phyloP scores from a whole-genome alignment of 2,113 vertebrate genomes.

The Dasyurus viverrinus region DNA sequence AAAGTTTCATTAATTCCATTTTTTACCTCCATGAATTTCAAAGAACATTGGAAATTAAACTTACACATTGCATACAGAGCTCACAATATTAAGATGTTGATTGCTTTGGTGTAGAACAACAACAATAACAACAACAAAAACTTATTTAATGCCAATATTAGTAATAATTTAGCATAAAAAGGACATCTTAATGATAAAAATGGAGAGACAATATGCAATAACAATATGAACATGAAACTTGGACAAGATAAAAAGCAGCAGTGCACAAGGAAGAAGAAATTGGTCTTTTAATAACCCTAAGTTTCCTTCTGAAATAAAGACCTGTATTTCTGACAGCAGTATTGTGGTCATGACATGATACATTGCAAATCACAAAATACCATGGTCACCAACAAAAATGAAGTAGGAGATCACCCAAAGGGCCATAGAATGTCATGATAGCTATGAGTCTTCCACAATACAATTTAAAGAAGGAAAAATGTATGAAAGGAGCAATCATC shows the following conservation, averaged over 20 bases:
- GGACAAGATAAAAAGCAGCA: neutral
- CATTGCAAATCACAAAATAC: neutral
- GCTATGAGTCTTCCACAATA: neutral
- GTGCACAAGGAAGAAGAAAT: neutral
- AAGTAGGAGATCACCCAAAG: neutral
- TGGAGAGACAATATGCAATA: neutral
- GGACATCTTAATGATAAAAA: neutral
- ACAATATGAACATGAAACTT: neutral
- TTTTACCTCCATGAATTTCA: neutral
- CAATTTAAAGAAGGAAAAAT: neutral
- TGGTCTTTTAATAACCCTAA: neutral
- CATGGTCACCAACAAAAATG: neutral
- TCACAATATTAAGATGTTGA: constrained; percentile 28
- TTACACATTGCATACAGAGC: neutral
- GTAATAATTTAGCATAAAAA: neutral
- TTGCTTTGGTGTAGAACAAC: neutral
- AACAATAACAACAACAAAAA: neutral
- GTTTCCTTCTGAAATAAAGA: neutral
- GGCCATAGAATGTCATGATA: neutral
- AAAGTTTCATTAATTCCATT: neutral
- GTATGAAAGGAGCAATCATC: neutral
- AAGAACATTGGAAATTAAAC: constrained; percentile 15
- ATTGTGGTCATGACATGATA: neutral
- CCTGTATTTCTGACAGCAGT: neutral
- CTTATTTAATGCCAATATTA: neutral